Evolutionary conservation across 1,140 invertebrate species (phyloP).

Genomic region (Helicoverpa zea): DNA sequence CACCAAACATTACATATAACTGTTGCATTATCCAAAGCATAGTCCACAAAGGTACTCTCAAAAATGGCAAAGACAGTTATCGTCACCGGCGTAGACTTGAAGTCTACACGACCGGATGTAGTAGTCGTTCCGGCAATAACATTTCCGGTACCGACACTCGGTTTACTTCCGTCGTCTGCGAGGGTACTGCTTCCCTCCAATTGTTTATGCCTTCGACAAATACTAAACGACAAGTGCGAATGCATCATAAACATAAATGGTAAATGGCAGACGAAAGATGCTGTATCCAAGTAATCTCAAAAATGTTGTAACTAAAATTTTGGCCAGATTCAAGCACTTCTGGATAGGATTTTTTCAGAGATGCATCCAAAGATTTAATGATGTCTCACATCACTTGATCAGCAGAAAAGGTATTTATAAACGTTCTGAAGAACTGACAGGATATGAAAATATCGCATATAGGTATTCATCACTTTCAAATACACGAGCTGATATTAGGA

Average conservation of each 20-base stretch:
- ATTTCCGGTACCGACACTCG: slow-evolving; percentile 81
- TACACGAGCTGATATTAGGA: too few species aligned
- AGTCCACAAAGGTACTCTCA: slow-evolving; percentile 44
- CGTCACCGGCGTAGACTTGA: slow-evolving; percentile 69
- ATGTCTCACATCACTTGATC: too few species aligned
- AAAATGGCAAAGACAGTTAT: slow-evolving; percentile 57
- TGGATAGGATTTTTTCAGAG: neutral
- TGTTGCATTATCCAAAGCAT: slow-evolving; percentile 26
- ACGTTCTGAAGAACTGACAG: too few species aligned
- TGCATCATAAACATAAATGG: slow-evolving; percentile 31
- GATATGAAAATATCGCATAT: too few species aligned
- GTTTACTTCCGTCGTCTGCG: slow-evolving; percentile 76
- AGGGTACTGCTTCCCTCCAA: slow-evolving; percentile 75
- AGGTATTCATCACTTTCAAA: too few species aligned
- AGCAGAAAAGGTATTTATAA: too few species aligned
- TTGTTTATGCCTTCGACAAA: slow-evolving; percentile 82
- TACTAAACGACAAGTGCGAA: slow-evolving; percentile 57
- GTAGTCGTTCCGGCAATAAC: slow-evolving; percentile 83
- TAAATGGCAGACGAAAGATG: neutral
- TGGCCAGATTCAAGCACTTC: too few species aligned
- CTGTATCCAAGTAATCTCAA: neutral
- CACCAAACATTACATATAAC: slow-evolving; percentile 1
- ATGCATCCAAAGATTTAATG: too few species aligned
- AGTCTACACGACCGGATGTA: slow-evolving; percentile 79
- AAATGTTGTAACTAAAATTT: too few species aligned